Evolutionary conservation across 2,113 vertebrate genomes (phyloP).

Genomic region (Lucifuga dentata): DNA sequence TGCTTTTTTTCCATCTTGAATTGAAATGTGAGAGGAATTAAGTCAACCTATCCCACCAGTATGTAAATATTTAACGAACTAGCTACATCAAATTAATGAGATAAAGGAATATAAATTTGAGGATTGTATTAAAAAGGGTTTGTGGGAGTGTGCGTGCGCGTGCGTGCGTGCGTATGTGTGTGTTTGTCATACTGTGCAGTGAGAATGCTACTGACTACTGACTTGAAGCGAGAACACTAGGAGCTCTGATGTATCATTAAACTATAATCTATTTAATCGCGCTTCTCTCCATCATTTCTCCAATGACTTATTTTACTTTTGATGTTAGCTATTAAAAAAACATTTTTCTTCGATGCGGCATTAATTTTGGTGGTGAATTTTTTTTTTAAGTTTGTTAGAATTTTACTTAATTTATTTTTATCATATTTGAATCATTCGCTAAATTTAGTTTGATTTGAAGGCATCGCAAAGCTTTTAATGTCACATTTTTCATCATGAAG

Average conservation of each 20-base stretch:
- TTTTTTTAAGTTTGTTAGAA: no score
- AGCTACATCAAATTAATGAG: slow-evolving; percentile 51
- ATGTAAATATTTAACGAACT: slow-evolving; percentile 72
- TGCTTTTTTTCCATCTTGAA: not conserved
- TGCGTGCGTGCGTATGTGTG: slow-evolving; percentile 12
- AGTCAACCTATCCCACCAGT: slow-evolving; percentile 7
- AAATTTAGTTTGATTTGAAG: no score
- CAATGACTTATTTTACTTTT: not conserved
- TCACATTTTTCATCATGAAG: no score
- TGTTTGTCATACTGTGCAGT: slow-evolving; percentile 51
- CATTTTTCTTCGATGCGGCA: no score
- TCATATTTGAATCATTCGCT: no score
- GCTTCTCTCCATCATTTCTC: slow-evolving; percentile 19
- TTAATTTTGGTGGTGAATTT: no score
- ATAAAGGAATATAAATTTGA: slow-evolving; percentile 50
- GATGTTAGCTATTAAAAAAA: no score
- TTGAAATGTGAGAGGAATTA: slow-evolving; percentile 13
- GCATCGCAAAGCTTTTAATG: no score
- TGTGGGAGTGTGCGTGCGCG: not conserved
- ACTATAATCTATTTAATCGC: slow-evolving; percentile 59
- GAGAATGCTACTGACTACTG: slow-evolving; percentile 70
- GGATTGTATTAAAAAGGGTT: slow-evolving; percentile 74
- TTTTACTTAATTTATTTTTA: no score
- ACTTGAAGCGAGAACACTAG: slow-evolving; percentile 34
- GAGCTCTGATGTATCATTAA: slow-evolving; percentile 68